Conservation (phyloP, 2,113 vertebrate genomes). For the Chloropsis cyanopogon region DNA sequence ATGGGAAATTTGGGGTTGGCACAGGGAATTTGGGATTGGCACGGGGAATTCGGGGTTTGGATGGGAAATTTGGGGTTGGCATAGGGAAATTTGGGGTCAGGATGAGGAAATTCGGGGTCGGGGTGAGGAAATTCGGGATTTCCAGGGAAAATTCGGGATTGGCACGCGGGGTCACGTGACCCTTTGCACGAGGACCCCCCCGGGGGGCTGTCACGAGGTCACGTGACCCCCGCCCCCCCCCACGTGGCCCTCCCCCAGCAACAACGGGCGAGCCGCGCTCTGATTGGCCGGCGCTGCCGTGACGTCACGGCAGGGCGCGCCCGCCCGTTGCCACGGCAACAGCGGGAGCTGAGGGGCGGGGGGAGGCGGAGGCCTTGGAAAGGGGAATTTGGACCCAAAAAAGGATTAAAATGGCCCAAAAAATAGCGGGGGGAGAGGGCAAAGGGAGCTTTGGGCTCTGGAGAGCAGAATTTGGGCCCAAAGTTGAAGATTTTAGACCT, state of each 20-base stretch:
- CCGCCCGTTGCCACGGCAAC: neutral
- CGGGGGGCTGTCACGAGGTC: neutral
- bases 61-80: no score
- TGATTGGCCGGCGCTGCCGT: neutral
- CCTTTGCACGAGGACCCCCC: neutral
- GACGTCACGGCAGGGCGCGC: neutral
- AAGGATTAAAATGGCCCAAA: neutral
- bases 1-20: no score
- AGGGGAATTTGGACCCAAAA: neutral
- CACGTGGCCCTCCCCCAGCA: neutral
- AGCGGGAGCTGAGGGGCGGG: neutral
- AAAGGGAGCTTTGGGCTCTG: fast-evolving
- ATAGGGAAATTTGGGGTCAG: no score
- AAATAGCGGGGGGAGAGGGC: fast-evolving
- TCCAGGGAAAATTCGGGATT: neutral
- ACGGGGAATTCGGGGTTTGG: no score
- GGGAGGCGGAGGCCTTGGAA: neutral
- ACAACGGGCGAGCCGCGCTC: neutral
- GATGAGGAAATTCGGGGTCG: no score
- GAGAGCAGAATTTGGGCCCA: neutral
- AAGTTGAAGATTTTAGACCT: neutral
- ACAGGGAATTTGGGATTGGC: no score
- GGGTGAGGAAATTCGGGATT: no score
- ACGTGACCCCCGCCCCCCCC: neutral
- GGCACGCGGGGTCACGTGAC: neutral